Evolutionary conservation across 53 echinoderm and acorn worm species (phyloP).

Genomic region (Henricia sp.): DNA sequence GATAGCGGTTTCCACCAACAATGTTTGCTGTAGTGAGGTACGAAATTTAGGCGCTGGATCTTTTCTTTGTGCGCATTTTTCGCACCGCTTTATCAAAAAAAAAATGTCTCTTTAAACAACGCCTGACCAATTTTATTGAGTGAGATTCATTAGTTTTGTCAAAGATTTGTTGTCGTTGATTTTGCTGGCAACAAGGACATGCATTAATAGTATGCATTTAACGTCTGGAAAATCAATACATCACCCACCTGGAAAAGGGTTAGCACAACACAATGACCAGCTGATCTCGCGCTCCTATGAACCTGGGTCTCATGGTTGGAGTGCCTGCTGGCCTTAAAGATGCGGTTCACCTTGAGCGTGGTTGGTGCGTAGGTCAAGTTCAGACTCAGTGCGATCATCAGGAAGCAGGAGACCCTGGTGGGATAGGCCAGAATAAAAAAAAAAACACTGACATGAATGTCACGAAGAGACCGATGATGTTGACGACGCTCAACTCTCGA

Average conservation of each 20-base stretch:
- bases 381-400: constrained; percentile 18
- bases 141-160: too few species aligned
- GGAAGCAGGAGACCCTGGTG: constrained; percentile 36
- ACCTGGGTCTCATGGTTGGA: constrained; percentile 57
- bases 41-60: too few species aligned
- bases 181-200: too few species aligned
- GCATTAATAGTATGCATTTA: too few species aligned
- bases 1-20: too few species aligned
- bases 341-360: constrained; percentile 59
- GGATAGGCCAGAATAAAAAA: constrained; percentile 54
- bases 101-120: too few species aligned
- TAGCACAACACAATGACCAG: constrained; percentile 17
- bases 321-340: constrained; percentile 62
- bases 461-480: constrained; percentile 61
- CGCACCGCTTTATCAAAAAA: too few species aligned
- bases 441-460: constrained; percentile 53
- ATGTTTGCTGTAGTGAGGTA: too few species aligned
- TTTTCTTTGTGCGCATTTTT: too few species aligned
- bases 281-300: constrained; percentile 60
- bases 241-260: constrained; percentile 44
- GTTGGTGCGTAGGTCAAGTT: constrained; percentile 58
- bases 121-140: too few species aligned
- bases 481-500: constrained; percentile 72
- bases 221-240: too few species aligned
- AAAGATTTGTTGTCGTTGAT: too few species aligned